Evolutionary conservation across 2,888 invertebrate species (phyloP).

Genomic region (Liopterus haemorrhoidalis): DNA sequence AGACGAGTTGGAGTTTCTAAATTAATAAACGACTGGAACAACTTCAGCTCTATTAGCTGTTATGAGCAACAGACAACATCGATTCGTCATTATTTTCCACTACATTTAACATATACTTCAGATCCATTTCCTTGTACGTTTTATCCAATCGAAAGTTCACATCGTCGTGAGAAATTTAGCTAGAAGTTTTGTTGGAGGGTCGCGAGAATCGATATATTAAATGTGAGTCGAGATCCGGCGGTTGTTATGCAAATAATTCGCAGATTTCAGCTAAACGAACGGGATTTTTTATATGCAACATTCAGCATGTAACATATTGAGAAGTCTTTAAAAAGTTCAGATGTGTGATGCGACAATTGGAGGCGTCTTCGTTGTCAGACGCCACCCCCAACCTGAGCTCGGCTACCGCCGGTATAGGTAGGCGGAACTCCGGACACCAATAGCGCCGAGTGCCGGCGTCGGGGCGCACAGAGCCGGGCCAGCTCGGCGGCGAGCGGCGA

Average conservation of each 20-base stretch:
- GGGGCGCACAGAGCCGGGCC: constrained; percentile 42
- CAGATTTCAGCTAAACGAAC: too few relatives aligned
- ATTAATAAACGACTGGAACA: constrained; percentile 46
- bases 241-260: too few relatives aligned
- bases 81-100: constrained; percentile 51
- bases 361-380: constrained; percentile 19
- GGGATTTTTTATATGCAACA: too few relatives aligned
- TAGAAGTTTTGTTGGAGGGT: background rate
- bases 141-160: constrained; percentile 41
- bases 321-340: constrained; percentile 1
- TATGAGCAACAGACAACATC: constrained; percentile 48
- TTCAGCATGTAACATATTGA: constrained; percentile 4
- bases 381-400: constrained; percentile 22
- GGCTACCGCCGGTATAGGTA: constrained; percentile 19
- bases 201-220: constrained; percentile 2
- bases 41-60: constrained; percentile 44
- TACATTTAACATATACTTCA: constrained; percentile 50
- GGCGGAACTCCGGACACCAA: constrained; percentile 27
- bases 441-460: constrained; percentile 31
- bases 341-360: constrained; percentile 20
- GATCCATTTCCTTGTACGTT: constrained; percentile 44
- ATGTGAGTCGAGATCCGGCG: constrained; percentile 6
- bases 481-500: constrained; percentile 5
- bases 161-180: background rate
- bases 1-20: constrained; percentile 40